Conservation (phyloP, 1,140 invertebrate genomes). For the Temnothorax curvispinosus region DNA sequence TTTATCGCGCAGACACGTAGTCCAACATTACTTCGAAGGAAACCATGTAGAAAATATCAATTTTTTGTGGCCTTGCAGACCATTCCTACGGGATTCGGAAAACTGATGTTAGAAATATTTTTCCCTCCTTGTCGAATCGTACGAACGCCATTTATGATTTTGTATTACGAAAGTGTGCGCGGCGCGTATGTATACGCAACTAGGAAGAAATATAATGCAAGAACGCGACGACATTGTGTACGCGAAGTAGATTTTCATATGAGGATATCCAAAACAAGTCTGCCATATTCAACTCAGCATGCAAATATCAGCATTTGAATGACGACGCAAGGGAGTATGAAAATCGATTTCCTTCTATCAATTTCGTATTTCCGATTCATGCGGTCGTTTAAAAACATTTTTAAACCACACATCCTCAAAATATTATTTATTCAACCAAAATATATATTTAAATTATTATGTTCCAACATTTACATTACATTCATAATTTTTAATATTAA, state of each 20-base stretch:
- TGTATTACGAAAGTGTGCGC: conserved; percentile 4
- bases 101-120: conserved; percentile 36
- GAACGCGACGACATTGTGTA: conserved; percentile 17
- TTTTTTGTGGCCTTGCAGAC: conserved; percentile 7
- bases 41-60: conserved; percentile 14
- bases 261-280: conserved; percentile 52
- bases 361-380: conserved; percentile 54
- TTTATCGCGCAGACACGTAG: neutral
- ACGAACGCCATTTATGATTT: conserved; percentile 34
- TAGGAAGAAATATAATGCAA: conserved; percentile 41
- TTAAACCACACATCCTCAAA: conserved; percentile 7
- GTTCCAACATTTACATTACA: neutral
- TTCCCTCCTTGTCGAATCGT: conserved; percentile 18
- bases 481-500: conserved; percentile 10
- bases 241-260: conserved; percentile 16
- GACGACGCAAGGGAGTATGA: conserved; percentile 42
- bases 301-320: conserved; percentile 49
- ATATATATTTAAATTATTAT: conserved; percentile 23
- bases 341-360: conserved; percentile 63
- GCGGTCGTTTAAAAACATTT: conserved; percentile 58
- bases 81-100: conserved; percentile 19
- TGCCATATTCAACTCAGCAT: conserved; percentile 47
- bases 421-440: neutral
- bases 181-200: neutral
- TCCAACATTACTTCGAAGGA: conserved; percentile 3